Percentiles rank a stretch among this genome's conserved stretches.
Evolutionary conservation across 1,140 invertebrate genomes (phyloP).

Genomic region (Stegodyphus mimosarum): DNA sequence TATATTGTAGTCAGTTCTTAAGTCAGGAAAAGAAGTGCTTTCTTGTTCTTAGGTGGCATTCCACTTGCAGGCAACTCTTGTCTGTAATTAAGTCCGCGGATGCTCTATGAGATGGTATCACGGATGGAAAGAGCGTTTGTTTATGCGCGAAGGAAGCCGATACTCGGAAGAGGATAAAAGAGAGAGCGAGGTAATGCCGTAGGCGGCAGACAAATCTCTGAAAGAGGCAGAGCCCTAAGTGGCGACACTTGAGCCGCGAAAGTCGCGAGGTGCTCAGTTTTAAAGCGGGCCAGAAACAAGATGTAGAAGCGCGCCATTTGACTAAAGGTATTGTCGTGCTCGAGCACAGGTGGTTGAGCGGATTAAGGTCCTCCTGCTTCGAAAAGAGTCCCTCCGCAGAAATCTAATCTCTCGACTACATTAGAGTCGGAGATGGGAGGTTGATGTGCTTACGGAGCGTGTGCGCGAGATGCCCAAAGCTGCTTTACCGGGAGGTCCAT

Average conservation of each 20-base stretch:
- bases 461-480: slow-evolving; percentile 57
- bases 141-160: too few relatives aligned
- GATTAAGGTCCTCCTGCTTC: slow-evolving; percentile 28
- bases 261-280: slow-evolving; percentile 11
- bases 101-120: not conserved
- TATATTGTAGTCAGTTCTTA: too few relatives aligned
- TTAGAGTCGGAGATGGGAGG: slow-evolving; percentile 51
- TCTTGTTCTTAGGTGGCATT: not conserved
- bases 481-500: slow-evolving; percentile 57
- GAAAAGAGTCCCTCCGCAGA: slow-evolving; percentile 5
- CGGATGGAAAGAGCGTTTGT: too few relatives aligned
- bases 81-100: slow-evolving; percentile 16
- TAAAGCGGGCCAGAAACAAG: slow-evolving; percentile 48
- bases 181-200: slow-evolving; percentile 19
- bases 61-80: not conserved
- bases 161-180: slow-evolving; percentile 29
- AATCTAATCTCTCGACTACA: slow-evolving; percentile 61
- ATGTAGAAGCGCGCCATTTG: slow-evolving; percentile 53
- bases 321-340: slow-evolving; percentile 57
- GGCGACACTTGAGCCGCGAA: slow-evolving; percentile 50
- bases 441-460: slow-evolving; percentile 51
- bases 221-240: slow-evolving; percentile 37
- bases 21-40: too few relatives aligned
- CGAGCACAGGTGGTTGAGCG: slow-evolving; percentile 59
- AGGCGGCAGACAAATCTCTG: slow-evolving; percentile 28